These are phyloP conservation scores for Prionace glauca DNA, from an alignment of 2,797 vertebrate species.

Conservation along the genomic window DNA sequence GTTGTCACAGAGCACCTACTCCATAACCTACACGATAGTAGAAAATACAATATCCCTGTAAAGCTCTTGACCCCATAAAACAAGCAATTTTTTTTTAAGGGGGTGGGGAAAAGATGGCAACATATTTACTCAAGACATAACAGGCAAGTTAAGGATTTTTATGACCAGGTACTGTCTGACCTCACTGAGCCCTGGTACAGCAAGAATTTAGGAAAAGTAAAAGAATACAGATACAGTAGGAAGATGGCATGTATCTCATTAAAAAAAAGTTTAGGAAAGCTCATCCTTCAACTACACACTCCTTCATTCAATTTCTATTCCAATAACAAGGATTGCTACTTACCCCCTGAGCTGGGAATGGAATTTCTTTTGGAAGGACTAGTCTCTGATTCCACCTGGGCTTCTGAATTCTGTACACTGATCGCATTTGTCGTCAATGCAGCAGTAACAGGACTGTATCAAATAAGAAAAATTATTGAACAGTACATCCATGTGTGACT, in stretches of 20 bases:
- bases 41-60: neutral
- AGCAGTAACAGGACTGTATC: slow-evolving; percentile 69
- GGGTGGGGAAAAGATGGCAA: neutral
- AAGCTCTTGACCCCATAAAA: neutral
- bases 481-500: neutral
- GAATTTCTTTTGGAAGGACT: slow-evolving; percentile 50
- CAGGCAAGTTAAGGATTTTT: no score
- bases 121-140: neutral
- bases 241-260: neutral
- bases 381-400: slow-evolving; percentile 47
- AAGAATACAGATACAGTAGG: neutral
- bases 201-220: neutral
- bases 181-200: neutral
- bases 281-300: slow-evolving; percentile 10
- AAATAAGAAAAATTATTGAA: slow-evolving; percentile 39
- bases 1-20: neutral
- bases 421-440: slow-evolving; percentile 65
- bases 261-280: neutral
- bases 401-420: slow-evolving; percentile 62
- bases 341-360: slow-evolving; percentile 69
- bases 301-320: neutral
- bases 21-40: neutral
- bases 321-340: slow-evolving; percentile 41
- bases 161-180: neutral
- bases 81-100: neutral